A percentile compares a stretch with the other conserved stretches of the same genome.
phyloP scores from a whole-genome alignment of 2,113 vertebrate genomes.

The Microcebus tavaratra region DNA sequence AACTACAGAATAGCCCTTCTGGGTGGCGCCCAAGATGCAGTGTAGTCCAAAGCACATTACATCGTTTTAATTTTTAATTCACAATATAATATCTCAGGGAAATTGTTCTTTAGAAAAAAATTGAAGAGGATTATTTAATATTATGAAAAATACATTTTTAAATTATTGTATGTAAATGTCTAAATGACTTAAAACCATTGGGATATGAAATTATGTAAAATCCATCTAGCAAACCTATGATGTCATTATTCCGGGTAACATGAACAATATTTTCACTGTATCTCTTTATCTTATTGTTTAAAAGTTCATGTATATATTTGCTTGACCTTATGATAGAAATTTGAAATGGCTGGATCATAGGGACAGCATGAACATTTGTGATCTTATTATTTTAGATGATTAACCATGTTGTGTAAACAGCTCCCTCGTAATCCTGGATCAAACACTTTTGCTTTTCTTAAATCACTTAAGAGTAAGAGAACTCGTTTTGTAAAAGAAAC shows the following conservation, averaged over 20 bases:
- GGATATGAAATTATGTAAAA: neutral
- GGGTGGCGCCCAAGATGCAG: neutral
- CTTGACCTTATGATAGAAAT: conserved; percentile 16
- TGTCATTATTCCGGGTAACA: neutral
- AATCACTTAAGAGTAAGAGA: neutral
- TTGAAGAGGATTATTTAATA: neutral
- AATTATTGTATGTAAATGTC: neutral
- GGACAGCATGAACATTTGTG: neutral
- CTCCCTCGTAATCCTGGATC: neutral
- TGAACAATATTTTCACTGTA: neutral
- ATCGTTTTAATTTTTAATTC: neutral
- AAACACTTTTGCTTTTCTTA: neutral
- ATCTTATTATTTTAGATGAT: neutral
- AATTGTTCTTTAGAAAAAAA: neutral
- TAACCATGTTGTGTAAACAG: neutral
- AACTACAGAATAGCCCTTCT: neutral
- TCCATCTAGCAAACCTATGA: neutral
- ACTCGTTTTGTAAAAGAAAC: neutral
- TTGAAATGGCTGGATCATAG: neutral
- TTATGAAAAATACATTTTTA: neutral
- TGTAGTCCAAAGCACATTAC: neutral
- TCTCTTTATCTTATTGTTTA: neutral
- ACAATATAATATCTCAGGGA: neutral
- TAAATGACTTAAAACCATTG: neutral
- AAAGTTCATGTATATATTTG: neutral